A percentile compares a stretch with the other conserved stretches of the same genome.
These are phyloP conservation scores for Spongia lamella DNA, from an alignment of 37 sponge, comb jelly and placozoan species.

Conservation along the genomic window DNA sequence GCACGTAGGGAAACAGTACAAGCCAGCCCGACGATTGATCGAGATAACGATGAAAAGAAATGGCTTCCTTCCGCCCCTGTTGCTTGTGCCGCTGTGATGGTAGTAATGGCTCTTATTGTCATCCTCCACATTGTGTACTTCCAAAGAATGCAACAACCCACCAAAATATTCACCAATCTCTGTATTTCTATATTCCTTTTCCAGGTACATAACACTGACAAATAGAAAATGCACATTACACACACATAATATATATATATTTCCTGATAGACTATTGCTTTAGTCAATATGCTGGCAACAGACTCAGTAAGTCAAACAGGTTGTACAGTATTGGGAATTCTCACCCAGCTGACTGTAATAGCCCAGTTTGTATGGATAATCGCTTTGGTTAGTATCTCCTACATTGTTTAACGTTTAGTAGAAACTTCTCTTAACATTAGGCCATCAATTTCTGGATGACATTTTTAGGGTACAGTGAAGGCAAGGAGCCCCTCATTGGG, in stretches of 20 bases:
- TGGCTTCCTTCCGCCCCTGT: constrained; percentile 61
- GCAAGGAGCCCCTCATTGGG: constrained; percentile 55
- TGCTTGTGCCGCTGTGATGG: constrained; percentile 53
- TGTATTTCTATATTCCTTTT: constrained; percentile 39
- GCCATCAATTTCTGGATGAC: constrained; percentile 66
- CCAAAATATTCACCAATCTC: constrained; percentile 53
- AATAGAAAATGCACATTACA: too few species aligned
- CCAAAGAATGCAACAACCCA: constrained; percentile 36
- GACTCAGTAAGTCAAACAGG: constrained; percentile 29
- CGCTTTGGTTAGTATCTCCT: constrained; percentile 26
- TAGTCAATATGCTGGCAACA: constrained; percentile 60
- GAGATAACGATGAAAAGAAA: constrained; percentile 42
- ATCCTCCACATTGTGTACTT: constrained; percentile 57
- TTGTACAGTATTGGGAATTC: constrained; percentile 52
- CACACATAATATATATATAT: not conserved
- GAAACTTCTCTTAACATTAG: constrained; percentile 8
- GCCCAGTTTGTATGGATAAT: constrained; percentile 67
- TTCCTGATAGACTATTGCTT: constrained; percentile 40
- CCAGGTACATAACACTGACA: constrained; percentile 31
- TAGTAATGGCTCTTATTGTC: constrained; percentile 36
- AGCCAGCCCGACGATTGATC: not conserved
- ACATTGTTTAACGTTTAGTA: not conserved
- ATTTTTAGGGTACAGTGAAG: constrained; percentile 61
- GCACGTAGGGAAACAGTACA: not conserved
- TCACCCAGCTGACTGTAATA: constrained; percentile 58